phyloP scores from a whole-genome alignment of 1,140 invertebrate genomes.

The Laupala kohalensis region DNA sequence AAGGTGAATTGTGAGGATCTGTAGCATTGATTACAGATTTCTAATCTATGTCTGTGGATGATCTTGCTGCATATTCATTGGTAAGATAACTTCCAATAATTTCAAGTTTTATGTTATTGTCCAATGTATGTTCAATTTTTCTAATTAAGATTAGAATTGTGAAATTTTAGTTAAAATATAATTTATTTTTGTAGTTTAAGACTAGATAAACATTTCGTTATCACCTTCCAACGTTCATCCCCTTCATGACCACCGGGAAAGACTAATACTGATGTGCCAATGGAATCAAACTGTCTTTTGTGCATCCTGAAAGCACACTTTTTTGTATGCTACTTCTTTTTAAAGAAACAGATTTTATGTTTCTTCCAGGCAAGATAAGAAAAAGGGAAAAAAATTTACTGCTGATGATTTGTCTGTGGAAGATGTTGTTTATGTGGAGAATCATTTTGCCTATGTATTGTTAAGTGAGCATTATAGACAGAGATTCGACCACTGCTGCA shows the following conservation, averaged over 20 bases:
- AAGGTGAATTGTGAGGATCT: not conserved
- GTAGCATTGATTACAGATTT: conserved; percentile 36
- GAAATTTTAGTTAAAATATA: no score
- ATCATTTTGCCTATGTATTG: conserved; percentile 57
- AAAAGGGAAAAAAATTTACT: conserved; percentile 38
- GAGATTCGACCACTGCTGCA: conserved; percentile 68
- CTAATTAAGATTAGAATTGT: no score
- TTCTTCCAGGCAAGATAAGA: conserved; percentile 22
- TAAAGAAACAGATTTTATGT: not conserved
- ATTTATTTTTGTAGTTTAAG: conserved; percentile 2
- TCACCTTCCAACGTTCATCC: not conserved
- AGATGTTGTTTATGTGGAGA: conserved; percentile 65
- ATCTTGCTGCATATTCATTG: conserved; percentile 49
- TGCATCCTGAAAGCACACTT: not conserved
- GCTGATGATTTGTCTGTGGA: conserved; percentile 44
- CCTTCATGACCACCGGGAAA: not conserved
- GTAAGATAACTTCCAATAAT: no score
- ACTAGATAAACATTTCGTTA: not conserved
- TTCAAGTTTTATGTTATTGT: no score
- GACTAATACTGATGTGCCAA: not conserved
- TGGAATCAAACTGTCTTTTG: not conserved
- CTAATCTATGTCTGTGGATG: conserved; percentile 39
- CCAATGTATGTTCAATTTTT: no score
- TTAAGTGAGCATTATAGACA: conserved; percentile 38
- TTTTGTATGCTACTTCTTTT: not conserved